These are phyloP conservation scores for Uria aalge DNA, from an alignment of 2,113 vertebrate genomes.

Conservation along the genomic window DNA sequence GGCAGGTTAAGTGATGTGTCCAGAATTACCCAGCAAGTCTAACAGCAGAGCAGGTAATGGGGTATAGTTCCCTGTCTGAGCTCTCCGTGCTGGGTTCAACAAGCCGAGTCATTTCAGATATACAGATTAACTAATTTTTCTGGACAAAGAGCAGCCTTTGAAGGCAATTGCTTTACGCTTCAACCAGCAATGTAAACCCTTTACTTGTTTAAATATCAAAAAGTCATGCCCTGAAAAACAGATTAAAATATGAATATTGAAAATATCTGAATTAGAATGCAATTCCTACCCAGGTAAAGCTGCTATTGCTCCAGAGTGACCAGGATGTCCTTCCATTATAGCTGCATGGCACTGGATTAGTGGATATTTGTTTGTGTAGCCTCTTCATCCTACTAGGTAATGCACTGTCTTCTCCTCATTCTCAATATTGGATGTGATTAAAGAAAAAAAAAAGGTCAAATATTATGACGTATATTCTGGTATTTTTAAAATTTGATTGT, in stretches of 20 bases:
- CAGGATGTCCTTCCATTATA: constrained; percentile 34
- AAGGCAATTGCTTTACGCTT: neutral
- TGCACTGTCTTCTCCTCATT: constrained; percentile 14
- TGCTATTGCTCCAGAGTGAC: constrained; percentile 46
- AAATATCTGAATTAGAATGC: neutral
- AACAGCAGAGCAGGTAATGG: neutral
- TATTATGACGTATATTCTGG: neutral
- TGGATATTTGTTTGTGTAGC: constrained; percentile 26
- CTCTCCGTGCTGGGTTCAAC: neutral
- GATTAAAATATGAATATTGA: neutral
- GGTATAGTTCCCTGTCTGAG: neutral
- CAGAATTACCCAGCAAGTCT: neutral
- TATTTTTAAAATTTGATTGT: neutral
- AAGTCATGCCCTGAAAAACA: neutral
- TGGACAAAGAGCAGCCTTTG: neutral
- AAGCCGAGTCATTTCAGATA: neutral
- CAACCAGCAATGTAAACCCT: neutral
- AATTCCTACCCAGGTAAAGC: constrained; percentile 37
- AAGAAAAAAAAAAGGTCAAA: neutral
- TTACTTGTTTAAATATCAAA: neutral
- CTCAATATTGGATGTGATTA: neutral
- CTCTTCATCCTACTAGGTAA: constrained; percentile 8
- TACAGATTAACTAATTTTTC: neutral
- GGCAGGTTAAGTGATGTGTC: neutral
- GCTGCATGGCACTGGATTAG: constrained; percentile 33